phyloP scores from a whole-genome alignment of 2,113 vertebrate genomes.

The Felis chaus region DNA sequence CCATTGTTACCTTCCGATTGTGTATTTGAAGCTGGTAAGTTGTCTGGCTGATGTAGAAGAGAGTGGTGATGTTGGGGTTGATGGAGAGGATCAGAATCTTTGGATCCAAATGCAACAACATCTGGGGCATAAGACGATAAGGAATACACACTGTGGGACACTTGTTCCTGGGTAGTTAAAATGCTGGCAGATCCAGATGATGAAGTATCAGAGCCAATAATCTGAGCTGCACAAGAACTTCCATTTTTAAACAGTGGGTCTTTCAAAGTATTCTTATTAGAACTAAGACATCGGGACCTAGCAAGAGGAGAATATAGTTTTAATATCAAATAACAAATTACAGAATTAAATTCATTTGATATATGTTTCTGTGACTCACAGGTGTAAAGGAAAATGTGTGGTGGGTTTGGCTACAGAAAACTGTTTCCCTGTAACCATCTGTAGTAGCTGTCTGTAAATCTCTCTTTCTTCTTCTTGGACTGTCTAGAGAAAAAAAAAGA shows the following conservation, averaged over 20 bases:
- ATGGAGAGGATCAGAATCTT: conserved; percentile 61
- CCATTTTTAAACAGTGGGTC: conserved; percentile 77
- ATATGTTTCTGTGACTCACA: conserved; percentile 81
- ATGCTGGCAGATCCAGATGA: conserved; percentile 51
- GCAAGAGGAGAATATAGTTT: background rate
- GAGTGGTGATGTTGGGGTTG: conserved; percentile 52
- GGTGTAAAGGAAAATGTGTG: conserved; percentile 80
- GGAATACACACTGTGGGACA: conserved; percentile 48
- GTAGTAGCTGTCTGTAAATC: conserved; percentile 93
- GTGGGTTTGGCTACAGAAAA: conserved; percentile 83
- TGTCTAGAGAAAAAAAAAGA: conserved; percentile 82
- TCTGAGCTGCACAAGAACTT: conserved; percentile 73
- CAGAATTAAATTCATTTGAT: conserved; percentile 55
- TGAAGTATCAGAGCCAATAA: conserved; percentile 70
- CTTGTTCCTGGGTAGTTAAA: conserved; percentile 67
- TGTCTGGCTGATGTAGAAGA: conserved; percentile 67
- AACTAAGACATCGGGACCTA: conserved; percentile 83
- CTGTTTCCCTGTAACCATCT: conserved; percentile 91
- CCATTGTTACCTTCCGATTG: conserved; percentile 82
- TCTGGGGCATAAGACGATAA: conserved; percentile 15
- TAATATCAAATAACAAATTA: conserved; percentile 39
- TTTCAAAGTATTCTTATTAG: conserved; percentile 76
- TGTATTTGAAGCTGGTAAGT: conserved; percentile 55
- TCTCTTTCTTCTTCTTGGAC: conserved; percentile 94
- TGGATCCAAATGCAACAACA: conserved; percentile 62